Evolutionary conservation across 2,113 vertebrate genomes (phyloP).

Genomic region (Oryzias woworae): DNA sequence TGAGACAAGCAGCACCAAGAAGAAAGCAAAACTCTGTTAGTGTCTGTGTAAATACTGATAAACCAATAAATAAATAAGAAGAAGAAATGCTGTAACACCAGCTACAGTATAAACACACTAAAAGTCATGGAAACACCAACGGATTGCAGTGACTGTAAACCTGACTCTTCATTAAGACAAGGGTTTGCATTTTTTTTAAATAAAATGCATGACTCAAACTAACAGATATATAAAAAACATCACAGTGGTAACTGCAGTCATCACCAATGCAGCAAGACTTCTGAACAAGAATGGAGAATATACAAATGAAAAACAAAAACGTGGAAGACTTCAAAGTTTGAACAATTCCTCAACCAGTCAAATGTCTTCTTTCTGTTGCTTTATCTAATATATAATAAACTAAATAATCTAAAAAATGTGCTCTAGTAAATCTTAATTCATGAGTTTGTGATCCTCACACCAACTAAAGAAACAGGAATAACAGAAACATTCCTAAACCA

Average conservation of each 20-base stretch:
- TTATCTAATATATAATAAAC: no score
- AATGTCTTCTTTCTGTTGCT: no score
- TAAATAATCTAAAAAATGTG: no score
- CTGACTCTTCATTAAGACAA: conserved; percentile 13
- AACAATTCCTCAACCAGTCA: no score
- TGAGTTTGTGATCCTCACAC: no score
- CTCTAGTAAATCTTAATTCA: no score
- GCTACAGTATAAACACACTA: conserved; percentile 26
- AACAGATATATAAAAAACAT: no score
- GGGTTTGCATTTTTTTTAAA: not conserved
- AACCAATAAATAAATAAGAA: conserved; percentile 11
- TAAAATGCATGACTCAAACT: not conserved
- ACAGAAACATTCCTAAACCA: conserved; percentile 28
- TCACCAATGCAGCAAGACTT: no score
- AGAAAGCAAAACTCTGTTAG: conserved; percentile 65
- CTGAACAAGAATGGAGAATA: no score
- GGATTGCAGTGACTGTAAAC: conserved; percentile 18
- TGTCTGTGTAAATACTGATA: conserved; percentile 51
- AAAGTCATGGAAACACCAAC: conserved; percentile 6
- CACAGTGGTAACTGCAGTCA: no score
- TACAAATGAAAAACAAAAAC: no score
- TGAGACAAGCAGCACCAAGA: conserved; percentile 37
- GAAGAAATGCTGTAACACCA: conserved; percentile 33
- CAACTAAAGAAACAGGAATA: conserved; percentile 12
- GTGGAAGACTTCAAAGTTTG: no score